These are phyloP conservation scores for Drepana arcuata DNA, from an alignment of 1,140 invertebrate genomes.

Conservation along the genomic window DNA sequence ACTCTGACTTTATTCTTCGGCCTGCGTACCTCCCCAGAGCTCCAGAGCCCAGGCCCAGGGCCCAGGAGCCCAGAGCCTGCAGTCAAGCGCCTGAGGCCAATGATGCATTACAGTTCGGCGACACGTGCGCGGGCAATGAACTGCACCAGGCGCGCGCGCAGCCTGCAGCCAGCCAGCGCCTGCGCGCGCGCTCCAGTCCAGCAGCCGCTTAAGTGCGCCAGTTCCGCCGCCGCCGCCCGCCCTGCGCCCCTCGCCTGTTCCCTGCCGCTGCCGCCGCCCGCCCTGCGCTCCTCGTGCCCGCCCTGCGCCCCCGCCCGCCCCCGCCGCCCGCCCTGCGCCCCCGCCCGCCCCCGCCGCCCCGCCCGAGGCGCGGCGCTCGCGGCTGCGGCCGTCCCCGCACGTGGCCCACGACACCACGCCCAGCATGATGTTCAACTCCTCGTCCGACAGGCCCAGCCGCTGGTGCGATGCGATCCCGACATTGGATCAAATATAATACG, in stretches of 20 bases:
- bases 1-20: too few relatives aligned
- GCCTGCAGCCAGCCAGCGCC: slow-evolving; percentile 81
- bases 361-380: neutral
- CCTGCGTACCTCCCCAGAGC: too few relatives aligned
- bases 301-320: neutral
- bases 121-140: slow-evolving; percentile 77
- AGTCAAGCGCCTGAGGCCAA: too few relatives aligned
- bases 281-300: neutral
- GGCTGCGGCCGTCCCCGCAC: slow-evolving; percentile 74
- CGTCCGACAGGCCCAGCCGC: slow-evolving; percentile 71
- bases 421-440: slow-evolving; percentile 84
- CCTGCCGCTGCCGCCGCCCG: neutral
- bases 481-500: too few relatives aligned
- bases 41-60: too few relatives aligned
- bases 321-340: neutral
- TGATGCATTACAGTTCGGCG: too few relatives aligned
- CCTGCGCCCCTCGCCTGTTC: neutral
- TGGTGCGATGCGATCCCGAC: too few relatives aligned
- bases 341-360: neutral
- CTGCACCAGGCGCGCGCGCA: slow-evolving; percentile 75
- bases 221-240: neutral
- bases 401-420: slow-evolving; percentile 89
- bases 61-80: too few relatives aligned
- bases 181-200: slow-evolving; percentile 69
- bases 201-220: neutral